A percentile compares a stretch with the other conserved stretches of the same genome.
Conservation (phyloP, 2,797 vertebrate genomes). For the Alca torda region DNA sequence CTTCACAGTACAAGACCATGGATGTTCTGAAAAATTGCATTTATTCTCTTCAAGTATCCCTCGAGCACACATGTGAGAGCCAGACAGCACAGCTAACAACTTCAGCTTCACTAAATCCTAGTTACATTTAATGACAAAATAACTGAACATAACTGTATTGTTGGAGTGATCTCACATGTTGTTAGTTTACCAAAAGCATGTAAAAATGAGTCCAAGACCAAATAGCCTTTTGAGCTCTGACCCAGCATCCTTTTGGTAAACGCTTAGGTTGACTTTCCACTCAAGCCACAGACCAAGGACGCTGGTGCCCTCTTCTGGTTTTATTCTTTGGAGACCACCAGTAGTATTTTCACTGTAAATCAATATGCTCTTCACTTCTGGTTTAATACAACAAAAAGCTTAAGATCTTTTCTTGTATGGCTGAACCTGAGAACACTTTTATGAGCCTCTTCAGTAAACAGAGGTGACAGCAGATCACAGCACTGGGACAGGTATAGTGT, state of each 20-base stretch:
- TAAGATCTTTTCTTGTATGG: not conserved
- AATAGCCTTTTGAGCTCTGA: not conserved
- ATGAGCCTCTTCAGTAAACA: not conserved
- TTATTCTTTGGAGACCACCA: not conserved
- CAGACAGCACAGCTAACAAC: not conserved
- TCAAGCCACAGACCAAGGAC: not conserved
- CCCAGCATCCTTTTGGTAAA: not conserved
- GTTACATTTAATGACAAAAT: not conserved
- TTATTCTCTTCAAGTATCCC: not conserved
- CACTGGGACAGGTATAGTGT: not conserved
- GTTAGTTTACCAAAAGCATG: not conserved
- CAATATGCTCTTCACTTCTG: not conserved
- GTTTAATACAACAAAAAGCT: not conserved
- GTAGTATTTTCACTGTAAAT: not conserved
- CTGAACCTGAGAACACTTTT: not conserved
- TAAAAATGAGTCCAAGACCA: not conserved
- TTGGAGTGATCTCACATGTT: not conserved
- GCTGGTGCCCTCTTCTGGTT: constrained; percentile 41
- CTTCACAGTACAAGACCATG: not conserved
- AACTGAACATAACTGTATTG: not conserved
- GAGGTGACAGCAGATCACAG: not conserved
- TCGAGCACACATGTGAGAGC: not conserved
- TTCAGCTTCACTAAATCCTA: not conserved
- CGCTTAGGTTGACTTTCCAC: not conserved
- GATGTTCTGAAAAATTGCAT: not conserved